phyloP scores from a whole-genome alignment of 1,140 invertebrate species.

The Lordiphosa collinella region DNA sequence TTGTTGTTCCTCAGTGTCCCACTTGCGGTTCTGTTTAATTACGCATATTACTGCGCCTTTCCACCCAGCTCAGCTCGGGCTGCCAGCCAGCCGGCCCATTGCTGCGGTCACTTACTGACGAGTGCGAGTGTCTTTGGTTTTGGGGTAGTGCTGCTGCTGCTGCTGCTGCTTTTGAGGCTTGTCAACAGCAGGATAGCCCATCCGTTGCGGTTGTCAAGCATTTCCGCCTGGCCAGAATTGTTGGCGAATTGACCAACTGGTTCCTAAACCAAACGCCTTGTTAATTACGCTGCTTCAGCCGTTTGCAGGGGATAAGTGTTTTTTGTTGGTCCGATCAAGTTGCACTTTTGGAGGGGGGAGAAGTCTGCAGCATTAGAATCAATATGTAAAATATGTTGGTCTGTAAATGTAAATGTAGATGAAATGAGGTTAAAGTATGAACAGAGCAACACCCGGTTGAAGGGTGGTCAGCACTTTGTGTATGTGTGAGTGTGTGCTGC shows the following conservation, averaged over 20 bases:
- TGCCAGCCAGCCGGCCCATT: constrained; percentile 11
- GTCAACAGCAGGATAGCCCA: constrained; percentile 48
- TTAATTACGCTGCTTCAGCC: constrained; percentile 59
- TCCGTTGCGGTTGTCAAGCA: constrained; percentile 48
- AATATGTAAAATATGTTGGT: constrained; percentile 16
- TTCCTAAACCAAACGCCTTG: constrained; percentile 48
- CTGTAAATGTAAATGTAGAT: constrained; percentile 21
- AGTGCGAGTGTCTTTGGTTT: constrained; percentile 51
- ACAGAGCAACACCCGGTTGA: constrained; percentile 25
- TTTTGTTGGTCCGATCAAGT: constrained; percentile 11
- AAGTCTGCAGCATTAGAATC: constrained; percentile 65
- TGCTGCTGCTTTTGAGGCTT: constrained; percentile 43
- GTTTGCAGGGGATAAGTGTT: constrained; percentile 42
- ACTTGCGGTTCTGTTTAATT: constrained; percentile 75
- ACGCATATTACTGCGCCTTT: constrained; percentile 63
- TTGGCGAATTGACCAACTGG: constrained; percentile 32
- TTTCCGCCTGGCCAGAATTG: constrained; percentile 47
- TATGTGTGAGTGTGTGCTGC: constrained; percentile 12
- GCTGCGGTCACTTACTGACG: constrained; percentile 59
- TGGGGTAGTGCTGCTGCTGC: background rate
- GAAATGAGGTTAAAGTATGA: constrained; percentile 44
- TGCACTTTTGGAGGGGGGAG: background rate
- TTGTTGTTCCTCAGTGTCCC: constrained; percentile 44
- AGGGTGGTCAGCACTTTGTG: constrained; percentile 29
- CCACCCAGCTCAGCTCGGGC: background rate